phyloP scores from a whole-genome alignment of 1,140 invertebrate genomes.

The Pseudomyrmex pallidus region DNA sequence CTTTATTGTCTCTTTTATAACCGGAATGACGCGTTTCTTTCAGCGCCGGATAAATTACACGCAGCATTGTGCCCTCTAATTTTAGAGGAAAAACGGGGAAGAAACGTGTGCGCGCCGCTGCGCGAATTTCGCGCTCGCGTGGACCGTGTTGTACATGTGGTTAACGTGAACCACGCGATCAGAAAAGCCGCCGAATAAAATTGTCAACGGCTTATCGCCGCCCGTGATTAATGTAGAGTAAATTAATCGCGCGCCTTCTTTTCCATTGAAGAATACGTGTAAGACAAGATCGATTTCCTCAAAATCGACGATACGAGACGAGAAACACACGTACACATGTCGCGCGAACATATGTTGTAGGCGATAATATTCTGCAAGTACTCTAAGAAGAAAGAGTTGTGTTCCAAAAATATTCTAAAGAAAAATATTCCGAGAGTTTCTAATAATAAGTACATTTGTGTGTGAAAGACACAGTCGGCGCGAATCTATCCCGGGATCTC shows the following conservation, averaged over 20 bases:
- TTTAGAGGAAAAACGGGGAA: conserved; percentile 65
- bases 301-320: conserved; percentile 6
- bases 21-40: conserved; percentile 76
- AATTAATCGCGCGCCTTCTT: conserved; percentile 15
- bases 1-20: conserved; percentile 78
- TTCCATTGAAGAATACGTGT: not conserved
- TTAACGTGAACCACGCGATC: not conserved
- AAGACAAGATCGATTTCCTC: not conserved
- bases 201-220: conserved; percentile 21
- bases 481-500: not conserved
- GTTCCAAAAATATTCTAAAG: conserved; percentile 8
- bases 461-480: no score
- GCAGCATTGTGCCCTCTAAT: conserved; percentile 74
- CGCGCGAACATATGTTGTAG: not conserved
- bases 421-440: conserved; percentile 23
- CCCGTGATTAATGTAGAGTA: not conserved
- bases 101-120: conserved; percentile 42
- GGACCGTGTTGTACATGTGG: not conserved
- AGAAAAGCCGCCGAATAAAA: conserved; percentile 19
- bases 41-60: conserved; percentile 75
- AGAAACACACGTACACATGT: not conserved
- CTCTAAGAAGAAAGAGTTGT: not conserved
- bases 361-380: conserved; percentile 7
- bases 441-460: no score
- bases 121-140: conserved; percentile 38